phyloP scores from a whole-genome alignment of 2,113 vertebrate genomes.

The Taurulus bubalis region DNA sequence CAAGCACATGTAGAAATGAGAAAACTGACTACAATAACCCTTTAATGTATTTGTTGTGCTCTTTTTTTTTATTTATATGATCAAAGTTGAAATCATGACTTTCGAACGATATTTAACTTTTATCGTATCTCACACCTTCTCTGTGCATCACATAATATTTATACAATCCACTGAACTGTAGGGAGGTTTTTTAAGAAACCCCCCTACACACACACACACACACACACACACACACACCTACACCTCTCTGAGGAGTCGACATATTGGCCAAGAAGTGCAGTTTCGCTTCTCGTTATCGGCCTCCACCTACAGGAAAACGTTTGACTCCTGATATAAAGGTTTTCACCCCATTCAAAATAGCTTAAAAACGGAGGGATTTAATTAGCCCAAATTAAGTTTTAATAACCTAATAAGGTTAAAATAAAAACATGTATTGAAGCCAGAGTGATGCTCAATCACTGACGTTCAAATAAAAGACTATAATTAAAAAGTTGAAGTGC shows the following conservation, averaged over 20 bases:
- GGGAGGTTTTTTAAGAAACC: background rate
- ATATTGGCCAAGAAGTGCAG: conserved; percentile 5
- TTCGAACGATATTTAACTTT: background rate
- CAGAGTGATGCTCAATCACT: background rate
- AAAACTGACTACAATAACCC: background rate
- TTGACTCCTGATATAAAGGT: background rate
- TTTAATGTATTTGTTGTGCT: background rate
- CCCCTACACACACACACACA: too few species aligned
- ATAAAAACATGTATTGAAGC: background rate
- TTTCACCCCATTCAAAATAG: background rate
- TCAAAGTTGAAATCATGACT: background rate
- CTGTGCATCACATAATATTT: background rate
- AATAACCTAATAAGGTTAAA: background rate
- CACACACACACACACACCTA: too few species aligned
- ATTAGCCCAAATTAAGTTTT: background rate
- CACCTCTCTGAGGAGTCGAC: background rate
- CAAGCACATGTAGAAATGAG: background rate
- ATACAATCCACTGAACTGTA: background rate
- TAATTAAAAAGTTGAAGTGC: background rate
- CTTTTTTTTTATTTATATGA: background rate
- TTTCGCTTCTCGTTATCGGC: conserved; percentile 9
- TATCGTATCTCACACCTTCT: background rate
- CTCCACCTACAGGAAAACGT: background rate
- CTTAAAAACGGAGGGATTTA: background rate
- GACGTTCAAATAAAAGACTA: background rate